Percentiles rank a stretch among this genome's conserved stretches.
These are phyloP conservation scores for Parus major DNA, from an alignment of 2,113 vertebrate species.

Conservation along the genomic window DNA sequence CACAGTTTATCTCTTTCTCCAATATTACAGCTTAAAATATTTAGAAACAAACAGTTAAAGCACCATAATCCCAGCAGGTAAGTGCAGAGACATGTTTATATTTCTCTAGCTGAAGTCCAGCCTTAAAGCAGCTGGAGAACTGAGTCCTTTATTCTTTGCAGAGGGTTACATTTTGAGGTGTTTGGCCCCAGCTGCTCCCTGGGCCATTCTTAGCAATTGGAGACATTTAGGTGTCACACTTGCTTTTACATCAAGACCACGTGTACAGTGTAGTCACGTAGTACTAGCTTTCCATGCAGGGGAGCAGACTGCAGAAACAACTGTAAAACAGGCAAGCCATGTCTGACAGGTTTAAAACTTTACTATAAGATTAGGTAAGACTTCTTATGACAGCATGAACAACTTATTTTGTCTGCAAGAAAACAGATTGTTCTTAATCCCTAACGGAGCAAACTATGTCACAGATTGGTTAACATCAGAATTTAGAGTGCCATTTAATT, in stretches of 20 bases:
- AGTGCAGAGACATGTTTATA: neutral
- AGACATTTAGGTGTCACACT: neutral
- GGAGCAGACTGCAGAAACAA: neutral
- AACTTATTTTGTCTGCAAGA: neutral
- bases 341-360: neutral
- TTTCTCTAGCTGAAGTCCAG: neutral
- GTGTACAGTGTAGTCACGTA: neutral
- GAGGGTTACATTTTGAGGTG: neutral
- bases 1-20: neutral
- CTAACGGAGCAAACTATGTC: neutral
- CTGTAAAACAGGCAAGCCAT: neutral
- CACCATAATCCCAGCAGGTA: neutral
- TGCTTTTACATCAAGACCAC: neutral
- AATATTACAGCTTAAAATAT: neutral
- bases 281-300: neutral
- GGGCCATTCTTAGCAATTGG: neutral
- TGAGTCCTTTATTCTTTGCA: neutral
- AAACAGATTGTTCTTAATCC: neutral
- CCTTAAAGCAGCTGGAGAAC: neutral
- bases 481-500: neutral
- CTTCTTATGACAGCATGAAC: neutral
- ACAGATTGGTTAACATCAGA: neutral
- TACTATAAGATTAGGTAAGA: neutral
- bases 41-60: neutral
- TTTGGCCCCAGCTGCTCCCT: neutral